Base-by-base conservation (phyloP, 2,113 vertebrate species). In the Apteryx owenii region DNA sequence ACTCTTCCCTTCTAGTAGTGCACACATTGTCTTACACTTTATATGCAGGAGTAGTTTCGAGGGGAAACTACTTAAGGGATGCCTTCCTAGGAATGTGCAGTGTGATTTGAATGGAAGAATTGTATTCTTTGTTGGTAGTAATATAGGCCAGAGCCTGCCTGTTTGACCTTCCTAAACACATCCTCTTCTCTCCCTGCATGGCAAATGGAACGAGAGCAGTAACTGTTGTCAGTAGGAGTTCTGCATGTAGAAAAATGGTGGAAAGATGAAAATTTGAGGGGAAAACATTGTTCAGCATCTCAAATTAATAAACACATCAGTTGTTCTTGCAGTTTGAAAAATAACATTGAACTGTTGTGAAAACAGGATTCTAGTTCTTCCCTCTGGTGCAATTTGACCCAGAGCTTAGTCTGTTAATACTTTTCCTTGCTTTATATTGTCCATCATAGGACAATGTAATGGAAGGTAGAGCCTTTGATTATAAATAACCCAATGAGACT, bases 51-150 rank as follows among this genome's bases (percentile, higher is more conserved):
- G 64, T 81, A 36, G 91, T 92, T 93, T 68, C 80, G 66, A 89
- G 71, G n/a, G 86, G 9, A 83, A 85, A 9, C 3, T 44, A 64
- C 81, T 73, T 66, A 64, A 77, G 62, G 87, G 73, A 80, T 93
- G 29, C 10, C 18, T 94, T 93, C 83, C 54, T 86, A 56, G 40
- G 10, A 88, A 44, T 51, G 40, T 93, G 84, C 54, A 85, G 62
- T 70, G 23, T 95, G 79, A 48, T 91, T 91, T 90, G 82, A 95
- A 87, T 84, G 42, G 70, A 86, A 85, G 92, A 89, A 48, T 31
- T 83, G 11, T 72, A 4, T 56, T 87, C 8, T 80, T 96, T 92
- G 28, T 66, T 42, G 82, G 23, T 83, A 66, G 75, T 85, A 44
- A 42, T 1, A 5, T 90, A 88, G 76, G 56, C 48, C 20, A 85